phyloP scores from a whole-genome alignment of 2,113 vertebrate species.

The Bos taurus region ARS-UCD2.0 NC_037338.1:4001001-4001500 shows the following conservation, averaged over 20 bases:
- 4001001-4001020: background rate
- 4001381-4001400: background rate
- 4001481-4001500: background rate
- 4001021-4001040: background rate
- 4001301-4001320: background rate
- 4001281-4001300: background rate
- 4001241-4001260: background rate
- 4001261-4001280: background rate
- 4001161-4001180: background rate
- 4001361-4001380: background rate
- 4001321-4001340: slow-evolving; percentile 26
- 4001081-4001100: background rate
- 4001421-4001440: background rate
- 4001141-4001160: background rate
- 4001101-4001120: background rate
- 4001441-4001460: slow-evolving; percentile 47
- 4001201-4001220: no score
- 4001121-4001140: background rate
- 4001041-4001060: background rate
- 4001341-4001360: background rate
- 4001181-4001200: background rate
- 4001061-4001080: background rate
- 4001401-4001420: background rate
- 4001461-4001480: background rate
- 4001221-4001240: background rate